phyloP scores from a whole-genome alignment of 2,797 vertebrate genomes.

The Loriculus beryllinus region DNA sequence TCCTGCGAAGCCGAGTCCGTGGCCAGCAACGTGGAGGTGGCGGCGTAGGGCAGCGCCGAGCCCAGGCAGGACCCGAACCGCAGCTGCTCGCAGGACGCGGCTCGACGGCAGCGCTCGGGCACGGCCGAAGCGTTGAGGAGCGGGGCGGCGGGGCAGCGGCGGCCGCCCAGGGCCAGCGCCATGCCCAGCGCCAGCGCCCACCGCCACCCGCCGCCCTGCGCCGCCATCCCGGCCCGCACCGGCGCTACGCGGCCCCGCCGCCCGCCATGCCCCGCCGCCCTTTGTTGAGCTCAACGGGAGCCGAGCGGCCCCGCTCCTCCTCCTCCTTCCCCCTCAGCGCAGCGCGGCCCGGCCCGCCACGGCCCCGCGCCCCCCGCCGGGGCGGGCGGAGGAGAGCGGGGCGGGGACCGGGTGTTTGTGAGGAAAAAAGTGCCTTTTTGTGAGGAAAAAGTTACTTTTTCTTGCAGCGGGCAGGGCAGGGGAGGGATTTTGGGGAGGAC shows the following conservation, averaged over 20 bases:
- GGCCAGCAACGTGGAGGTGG: slow-evolving; percentile 89
- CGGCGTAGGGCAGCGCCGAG: slow-evolving; percentile 87
- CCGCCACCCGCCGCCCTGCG: slow-evolving; percentile 47
- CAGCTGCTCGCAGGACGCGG: slow-evolving; percentile 84
- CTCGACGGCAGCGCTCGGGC: slow-evolving; percentile 84
- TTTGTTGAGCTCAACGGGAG: neutral
- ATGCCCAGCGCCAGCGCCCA: slow-evolving; percentile 43
- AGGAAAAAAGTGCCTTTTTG: neutral
- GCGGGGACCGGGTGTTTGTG: neutral
- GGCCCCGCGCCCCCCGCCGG: slow-evolving; percentile 15
- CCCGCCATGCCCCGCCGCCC: neutral
- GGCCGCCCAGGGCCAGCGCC: slow-evolving; percentile 1
- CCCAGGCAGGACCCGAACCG: slow-evolving; percentile 89
- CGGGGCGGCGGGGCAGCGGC: neutral
- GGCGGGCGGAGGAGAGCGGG: slow-evolving; percentile 10
- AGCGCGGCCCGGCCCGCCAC: neutral
- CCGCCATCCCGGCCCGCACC: slow-evolving; percentile 10
- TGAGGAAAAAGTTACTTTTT: neutral
- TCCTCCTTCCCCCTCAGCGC: neutral
- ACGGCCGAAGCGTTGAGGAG: slow-evolving; percentile 25
- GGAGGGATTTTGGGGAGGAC: neutral
- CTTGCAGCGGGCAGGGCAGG: too few relatives aligned
- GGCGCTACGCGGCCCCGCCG: slow-evolving; percentile 68
- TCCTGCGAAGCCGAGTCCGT: slow-evolving; percentile 89
- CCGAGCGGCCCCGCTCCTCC: neutral